phyloP scores from a whole-genome alignment of 2,113 vertebrate genomes.

The Hemiscyllium ocellatum region DNA sequence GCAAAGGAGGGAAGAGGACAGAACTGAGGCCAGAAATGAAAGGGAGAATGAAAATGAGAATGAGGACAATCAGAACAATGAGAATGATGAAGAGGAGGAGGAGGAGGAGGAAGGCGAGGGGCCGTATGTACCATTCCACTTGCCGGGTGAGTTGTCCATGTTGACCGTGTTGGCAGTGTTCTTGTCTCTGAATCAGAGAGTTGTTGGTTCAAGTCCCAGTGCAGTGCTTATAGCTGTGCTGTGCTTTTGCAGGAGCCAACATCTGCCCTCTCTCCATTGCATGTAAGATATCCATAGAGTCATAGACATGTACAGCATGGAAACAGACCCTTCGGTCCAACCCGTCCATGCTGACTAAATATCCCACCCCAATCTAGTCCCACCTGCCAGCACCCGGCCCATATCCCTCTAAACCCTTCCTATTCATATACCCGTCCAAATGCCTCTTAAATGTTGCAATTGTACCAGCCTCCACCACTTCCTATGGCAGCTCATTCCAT shows the following conservation, averaged over 20 bases:
- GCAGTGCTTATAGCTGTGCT: neutral
- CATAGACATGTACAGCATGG: too few relatives aligned
- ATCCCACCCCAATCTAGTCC: too few relatives aligned
- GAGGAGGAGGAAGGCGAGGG: constrained; percentile 66
- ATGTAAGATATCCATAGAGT: too few relatives aligned
- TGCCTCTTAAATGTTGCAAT: too few relatives aligned
- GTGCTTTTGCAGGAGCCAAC: neutral
- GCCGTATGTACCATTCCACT: constrained; percentile 77
- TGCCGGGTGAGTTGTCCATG: constrained; percentile 63
- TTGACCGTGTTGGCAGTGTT: neutral
- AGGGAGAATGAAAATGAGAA: constrained; percentile 80
- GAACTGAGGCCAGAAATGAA: constrained; percentile 66
- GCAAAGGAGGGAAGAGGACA: constrained; percentile 53
- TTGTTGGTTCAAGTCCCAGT: neutral
- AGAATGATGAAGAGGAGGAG: constrained; percentile 82
- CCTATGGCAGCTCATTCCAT: too few relatives aligned
- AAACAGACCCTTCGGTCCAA: too few relatives aligned
- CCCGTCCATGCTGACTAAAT: too few relatives aligned
- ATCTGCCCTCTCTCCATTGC: neutral
- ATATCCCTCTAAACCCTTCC: too few relatives aligned
- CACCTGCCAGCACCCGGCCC: too few relatives aligned
- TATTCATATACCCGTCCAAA: too few relatives aligned
- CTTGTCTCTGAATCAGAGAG: neutral
- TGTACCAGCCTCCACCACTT: too few relatives aligned
- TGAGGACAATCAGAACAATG: constrained; percentile 76